These are phyloP conservation scores for Dryocosmus kuriphilus DNA, from an alignment of 2,888 invertebrate genomes.

Conservation along the genomic window DNA sequence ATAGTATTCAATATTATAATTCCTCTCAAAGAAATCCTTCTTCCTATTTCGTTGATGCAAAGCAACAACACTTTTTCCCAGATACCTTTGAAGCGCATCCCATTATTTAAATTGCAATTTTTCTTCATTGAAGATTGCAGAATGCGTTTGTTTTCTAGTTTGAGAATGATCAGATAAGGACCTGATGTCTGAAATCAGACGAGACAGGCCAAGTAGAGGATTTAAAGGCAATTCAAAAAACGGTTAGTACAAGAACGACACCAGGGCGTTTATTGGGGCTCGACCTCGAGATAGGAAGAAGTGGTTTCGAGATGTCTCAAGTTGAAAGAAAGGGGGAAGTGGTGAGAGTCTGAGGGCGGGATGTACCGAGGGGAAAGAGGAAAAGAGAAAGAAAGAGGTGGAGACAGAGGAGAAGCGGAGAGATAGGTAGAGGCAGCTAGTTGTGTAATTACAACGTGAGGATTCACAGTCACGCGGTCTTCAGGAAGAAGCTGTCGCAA, in stretches of 20 bases:
- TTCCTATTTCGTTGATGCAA: background rate
- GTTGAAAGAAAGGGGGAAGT: conserved; percentile 29
- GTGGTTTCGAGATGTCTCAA: conserved; percentile 42
- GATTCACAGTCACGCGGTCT: conserved; percentile 56
- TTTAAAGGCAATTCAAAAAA: conserved; percentile 36
- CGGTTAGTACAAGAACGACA: conserved; percentile 34
- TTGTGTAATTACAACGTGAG: conserved; percentile 65
- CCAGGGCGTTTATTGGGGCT: conserved; percentile 38
- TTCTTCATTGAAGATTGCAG: conserved; percentile 2
- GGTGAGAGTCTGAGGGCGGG: conserved; percentile 24
- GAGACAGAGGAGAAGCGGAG: conserved; percentile 14
- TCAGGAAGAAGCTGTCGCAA: conserved; percentile 40
- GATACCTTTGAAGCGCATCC: background rate
- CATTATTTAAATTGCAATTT: conserved; percentile 30
- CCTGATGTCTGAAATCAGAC: background rate
- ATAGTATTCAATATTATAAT: too few relatives aligned
- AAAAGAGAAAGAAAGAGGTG: conserved; percentile 40
- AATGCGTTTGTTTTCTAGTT: background rate
- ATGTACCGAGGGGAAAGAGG: conserved; percentile 6
- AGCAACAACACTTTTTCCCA: conserved; percentile 3
- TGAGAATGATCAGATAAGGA: conserved; percentile 31
- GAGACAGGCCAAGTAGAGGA: conserved; percentile 11
- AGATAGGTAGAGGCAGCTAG: conserved; percentile 4
- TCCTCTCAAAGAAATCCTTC: background rate
- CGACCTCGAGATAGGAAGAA: conserved; percentile 39